Evolutionary conservation across 53 echinoderm and acorn worm species (phyloP), one percentile per base, ranked within the genome.

Genomic region (Holothuria scabra): DNA sequence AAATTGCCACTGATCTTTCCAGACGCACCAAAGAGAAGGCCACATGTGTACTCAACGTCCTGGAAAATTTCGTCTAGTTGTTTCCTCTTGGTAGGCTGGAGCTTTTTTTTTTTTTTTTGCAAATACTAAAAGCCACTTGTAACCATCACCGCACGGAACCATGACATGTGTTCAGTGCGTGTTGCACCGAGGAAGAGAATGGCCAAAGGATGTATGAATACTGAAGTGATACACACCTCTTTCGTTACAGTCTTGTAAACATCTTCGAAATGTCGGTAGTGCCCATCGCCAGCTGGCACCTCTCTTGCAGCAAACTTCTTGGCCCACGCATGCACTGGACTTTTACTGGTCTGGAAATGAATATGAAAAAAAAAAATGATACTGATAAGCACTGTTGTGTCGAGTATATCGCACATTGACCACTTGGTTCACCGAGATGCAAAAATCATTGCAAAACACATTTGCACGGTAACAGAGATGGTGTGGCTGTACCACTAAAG

Each of bases 211-310:
- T 48, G 12, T 48, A 48, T 48, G 48, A 48, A 48, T 48, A 48
- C 14, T 69, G 35, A 0, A 26, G n/a, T n/a, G n/a, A 28, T 26
- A 28, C 22, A 8, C 29, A 63, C 46, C 72, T 37, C 46, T 71
- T 38, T 8, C 1, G 46, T 71, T 2, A 21, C 35, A 24, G 46
- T 71, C 58, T 21, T 48, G 58, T 78, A 52, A 8, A 52, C 55
- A 12, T 78, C 78, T 56, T 25, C 44, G 22, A 31, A 48, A 25
- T 57, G 34, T 5, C 32, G 6, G 80, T 58, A 80, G 80, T 80
- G 80, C 10, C 59, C 80, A 80, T 80, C 80, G 1, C 62, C 59
- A 41, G 76, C 76, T 21, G 56, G 76, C 19, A 75, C 76, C 76
- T 23, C 49, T 52, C 28, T 75, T 48, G 11, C 48, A 10, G 11